A percentile compares a stretch with the other conserved stretches of the same genome.
These are phyloP conservation scores for Chaetodon trifasciatus DNA, from an alignment of 2,797 vertebrate species.

Conservation along the genomic window DNA sequence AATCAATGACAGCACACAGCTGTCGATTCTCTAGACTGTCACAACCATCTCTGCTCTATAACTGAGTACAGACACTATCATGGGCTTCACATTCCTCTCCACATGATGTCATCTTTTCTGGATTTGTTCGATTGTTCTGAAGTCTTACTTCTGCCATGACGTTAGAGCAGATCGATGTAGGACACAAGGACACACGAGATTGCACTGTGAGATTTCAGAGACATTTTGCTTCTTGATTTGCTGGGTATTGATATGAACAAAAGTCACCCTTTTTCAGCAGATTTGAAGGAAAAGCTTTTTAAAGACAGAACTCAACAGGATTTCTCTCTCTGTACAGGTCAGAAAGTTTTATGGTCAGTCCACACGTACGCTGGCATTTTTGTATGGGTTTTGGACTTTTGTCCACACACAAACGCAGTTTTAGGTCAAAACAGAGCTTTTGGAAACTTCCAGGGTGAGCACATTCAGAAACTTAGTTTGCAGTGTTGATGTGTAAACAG, in stretches of 20 bases:
- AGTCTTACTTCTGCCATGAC: not conserved
- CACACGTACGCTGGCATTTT: no score
- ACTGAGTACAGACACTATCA: not conserved
- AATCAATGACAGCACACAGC: slow-evolving; percentile 45
- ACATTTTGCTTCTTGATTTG: not conserved
- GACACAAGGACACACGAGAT: not conserved
- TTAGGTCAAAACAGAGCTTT: no score
- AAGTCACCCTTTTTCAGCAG: not conserved
- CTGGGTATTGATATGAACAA: not conserved
- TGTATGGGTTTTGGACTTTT: no score
- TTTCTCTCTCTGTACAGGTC: not conserved
- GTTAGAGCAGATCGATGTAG: not conserved
- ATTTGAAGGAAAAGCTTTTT: not conserved
- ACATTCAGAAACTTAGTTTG: no score
- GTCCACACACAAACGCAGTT: no score
- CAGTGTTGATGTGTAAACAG: no score
- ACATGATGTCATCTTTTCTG: not conserved
- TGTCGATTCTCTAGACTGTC: slow-evolving; percentile 28
- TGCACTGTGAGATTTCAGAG: not conserved
- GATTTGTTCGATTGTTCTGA: not conserved
- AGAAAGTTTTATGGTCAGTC: not conserved
- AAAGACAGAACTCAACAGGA: no score
- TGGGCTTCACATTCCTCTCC: not conserved
- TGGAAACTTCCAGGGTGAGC: no score
- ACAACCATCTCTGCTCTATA: slow-evolving; percentile 1